phyloP scores from a whole-genome alignment of 2,113 vertebrate species.

The Seriola quinqueradiata region DNA sequence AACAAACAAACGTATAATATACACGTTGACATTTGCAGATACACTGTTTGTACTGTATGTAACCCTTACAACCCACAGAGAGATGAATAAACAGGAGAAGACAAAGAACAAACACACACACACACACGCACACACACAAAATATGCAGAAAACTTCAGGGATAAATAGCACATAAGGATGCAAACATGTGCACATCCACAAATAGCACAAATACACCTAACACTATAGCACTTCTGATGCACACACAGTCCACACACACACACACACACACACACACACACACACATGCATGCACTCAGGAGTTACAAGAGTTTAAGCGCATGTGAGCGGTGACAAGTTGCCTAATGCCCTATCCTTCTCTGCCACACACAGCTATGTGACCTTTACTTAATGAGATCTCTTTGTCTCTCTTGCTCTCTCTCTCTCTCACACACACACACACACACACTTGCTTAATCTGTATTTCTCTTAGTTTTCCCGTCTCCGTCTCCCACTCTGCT shows the following conservation, averaged over 20 bases:
- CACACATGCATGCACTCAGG: constrained; percentile 35
- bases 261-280: background rate
- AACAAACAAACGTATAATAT: background rate
- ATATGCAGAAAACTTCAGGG: background rate
- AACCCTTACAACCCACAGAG: background rate
- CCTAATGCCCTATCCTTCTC: constrained; percentile 27
- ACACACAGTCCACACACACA: constrained; percentile 30
- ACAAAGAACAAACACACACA: background rate
- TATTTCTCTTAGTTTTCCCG: constrained; percentile 2
- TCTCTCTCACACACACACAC: background rate
- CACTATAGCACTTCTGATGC: background rate
- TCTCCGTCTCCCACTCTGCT: background rate
- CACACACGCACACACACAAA: background rate
- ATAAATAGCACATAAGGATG: background rate
- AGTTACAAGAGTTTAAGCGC: constrained; percentile 41
- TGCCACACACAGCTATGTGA: constrained; percentile 40
- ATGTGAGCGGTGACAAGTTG: constrained; percentile 53
- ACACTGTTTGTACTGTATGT: background rate
- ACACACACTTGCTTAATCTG: constrained; percentile 13
- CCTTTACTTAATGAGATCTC: constrained; percentile 66
- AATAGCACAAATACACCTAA: constrained; percentile 14
- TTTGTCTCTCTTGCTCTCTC: background rate
- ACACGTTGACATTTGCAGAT: background rate
- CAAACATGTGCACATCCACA: background rate
- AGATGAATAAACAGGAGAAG: background rate